Base-by-base conservation (phyloP, 2,113 vertebrate species). In the Scomber japonicus region DNA sequence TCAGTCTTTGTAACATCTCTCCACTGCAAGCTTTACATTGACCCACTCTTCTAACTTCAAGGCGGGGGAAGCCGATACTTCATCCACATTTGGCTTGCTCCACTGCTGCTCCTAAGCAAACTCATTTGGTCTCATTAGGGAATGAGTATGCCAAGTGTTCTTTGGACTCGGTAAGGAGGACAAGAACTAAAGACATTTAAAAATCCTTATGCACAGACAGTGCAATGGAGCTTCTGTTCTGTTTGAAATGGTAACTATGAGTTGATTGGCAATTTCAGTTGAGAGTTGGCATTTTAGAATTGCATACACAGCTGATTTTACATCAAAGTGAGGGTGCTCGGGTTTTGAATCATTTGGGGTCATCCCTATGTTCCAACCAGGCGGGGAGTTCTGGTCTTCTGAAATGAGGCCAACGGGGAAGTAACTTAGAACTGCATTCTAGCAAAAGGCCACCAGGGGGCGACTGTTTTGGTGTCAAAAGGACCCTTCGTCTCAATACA, bases 81-180 rank as follows among this genome's bases (percentile, higher is more conserved):
- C 57, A 40, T 81, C 55, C 63, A 56, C 75, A 69, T 82, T 85
- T 78, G 70, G 71, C 81, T 54, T 66, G 62, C 71, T 74, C 49
- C 50, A 55, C 55, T 69, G 65, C 50, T 69, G 66, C 86, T 83
- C 84, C 45, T 84, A 69, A 86, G 73, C 48, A 87, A 92, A 86
- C 88, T 88, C 72, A 88, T 86, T 89, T 88, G 56, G 71, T 64
- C 73, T 79, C 73, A 88, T 89, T 89, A 84, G 59, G 17, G 40
- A 53, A 60, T 21, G 16, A 79, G 60, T 69, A 76, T 79, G 78
- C 71, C 62, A 84, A 82, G 59, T 63, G 61, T 19, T 65, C 56
- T 30, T 50, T 53, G 15, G 35, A 77, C 55, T 57, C 3, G 11
- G 11, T 24, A 51, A 49, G 48, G 13, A 57, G 49, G n/a, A 71